Conservation (phyloP, 2,888 invertebrate species). For the Nebria salina region DNA sequence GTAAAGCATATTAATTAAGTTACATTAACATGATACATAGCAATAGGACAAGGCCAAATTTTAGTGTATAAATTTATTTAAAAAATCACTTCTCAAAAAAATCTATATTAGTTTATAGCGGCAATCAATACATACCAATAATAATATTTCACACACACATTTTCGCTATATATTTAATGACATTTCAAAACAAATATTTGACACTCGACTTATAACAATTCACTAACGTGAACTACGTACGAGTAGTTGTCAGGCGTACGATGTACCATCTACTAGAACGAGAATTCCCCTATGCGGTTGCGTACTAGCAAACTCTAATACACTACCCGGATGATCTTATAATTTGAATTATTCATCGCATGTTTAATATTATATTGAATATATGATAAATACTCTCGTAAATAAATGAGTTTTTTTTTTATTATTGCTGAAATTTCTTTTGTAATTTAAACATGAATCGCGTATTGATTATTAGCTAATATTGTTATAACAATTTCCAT, state of each 20-base stretch:
- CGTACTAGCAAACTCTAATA: slow-evolving; percentile 13
- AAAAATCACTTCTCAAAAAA: not conserved
- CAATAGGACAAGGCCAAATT: slow-evolving; percentile 36
- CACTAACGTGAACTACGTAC: slow-evolving; percentile 34
- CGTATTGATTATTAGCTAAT: slow-evolving; percentile 12
- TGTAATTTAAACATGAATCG: slow-evolving; percentile 7
- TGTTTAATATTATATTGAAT: slow-evolving; percentile 8
- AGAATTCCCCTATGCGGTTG: slow-evolving; percentile 11
- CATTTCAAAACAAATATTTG: slow-evolving; percentile 44
- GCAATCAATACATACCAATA: slow-evolving; percentile 28
- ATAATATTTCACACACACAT: slow-evolving; percentile 18
- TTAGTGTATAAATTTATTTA: slow-evolving; percentile 8
- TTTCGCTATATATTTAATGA: slow-evolving; percentile 24
- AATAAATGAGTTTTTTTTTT: not conserved
- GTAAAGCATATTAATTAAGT: slow-evolving; percentile 38
- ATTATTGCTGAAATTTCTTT: not conserved
- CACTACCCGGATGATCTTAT: not conserved
- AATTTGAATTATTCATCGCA: slow-evolving; percentile 16
- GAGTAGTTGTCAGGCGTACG: slow-evolving; percentile 7
- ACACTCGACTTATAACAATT: slow-evolving; percentile 36
- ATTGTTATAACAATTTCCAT: slow-evolving; percentile 24
- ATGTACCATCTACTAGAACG: slow-evolving; percentile 9
- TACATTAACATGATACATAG: slow-evolving; percentile 38
- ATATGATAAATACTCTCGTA: not conserved
- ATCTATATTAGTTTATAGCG: not conserved